These are phyloP conservation scores for Monochamus saltuarius DNA, from an alignment of 1,140 invertebrate species.

Conservation along the genomic window DNA sequence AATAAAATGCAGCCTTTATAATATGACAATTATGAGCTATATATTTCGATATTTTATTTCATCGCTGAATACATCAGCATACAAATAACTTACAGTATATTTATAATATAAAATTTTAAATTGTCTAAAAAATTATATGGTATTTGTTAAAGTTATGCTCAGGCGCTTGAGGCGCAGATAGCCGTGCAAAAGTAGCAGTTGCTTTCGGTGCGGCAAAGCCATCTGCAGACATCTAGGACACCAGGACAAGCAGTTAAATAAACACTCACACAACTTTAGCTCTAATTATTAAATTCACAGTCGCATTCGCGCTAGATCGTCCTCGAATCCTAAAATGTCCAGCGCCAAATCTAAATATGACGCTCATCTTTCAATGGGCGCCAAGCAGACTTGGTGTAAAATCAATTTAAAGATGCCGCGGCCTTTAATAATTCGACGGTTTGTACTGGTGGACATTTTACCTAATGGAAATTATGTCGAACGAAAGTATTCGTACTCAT, in stretches of 20 bases:
- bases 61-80: neutral
- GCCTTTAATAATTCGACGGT: neutral
- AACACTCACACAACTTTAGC: slow-evolving; percentile 30
- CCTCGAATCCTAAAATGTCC: slow-evolving; percentile 42
- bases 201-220: slow-evolving; percentile 17
- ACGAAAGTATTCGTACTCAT: neutral
- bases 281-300: slow-evolving; percentile 23
- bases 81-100: slow-evolving; percentile 24
- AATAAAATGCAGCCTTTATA: no score
- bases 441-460: neutral
- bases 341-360: neutral
- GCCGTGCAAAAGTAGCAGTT: slow-evolving; percentile 14
- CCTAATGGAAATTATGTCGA: neutral
- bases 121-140: slow-evolving; percentile 31
- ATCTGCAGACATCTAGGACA: slow-evolving; percentile 33
- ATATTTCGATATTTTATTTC: no score
- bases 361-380: neutral
- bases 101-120: slow-evolving; percentile 20
- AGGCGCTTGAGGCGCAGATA: slow-evolving; percentile 24
- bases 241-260: slow-evolving; percentile 50
- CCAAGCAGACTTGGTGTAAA: slow-evolving; percentile 1
- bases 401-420: neutral
- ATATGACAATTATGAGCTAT: no score
- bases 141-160: slow-evolving; percentile 23
- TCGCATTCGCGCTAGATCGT: slow-evolving; percentile 41